A percentile compares a stretch with the other conserved stretches of the same genome.
These are phyloP conservation scores for Paramormyrops kingsleyae DNA, from an alignment of 2,113 vertebrate genomes.

Conservation along the genomic window DNA sequence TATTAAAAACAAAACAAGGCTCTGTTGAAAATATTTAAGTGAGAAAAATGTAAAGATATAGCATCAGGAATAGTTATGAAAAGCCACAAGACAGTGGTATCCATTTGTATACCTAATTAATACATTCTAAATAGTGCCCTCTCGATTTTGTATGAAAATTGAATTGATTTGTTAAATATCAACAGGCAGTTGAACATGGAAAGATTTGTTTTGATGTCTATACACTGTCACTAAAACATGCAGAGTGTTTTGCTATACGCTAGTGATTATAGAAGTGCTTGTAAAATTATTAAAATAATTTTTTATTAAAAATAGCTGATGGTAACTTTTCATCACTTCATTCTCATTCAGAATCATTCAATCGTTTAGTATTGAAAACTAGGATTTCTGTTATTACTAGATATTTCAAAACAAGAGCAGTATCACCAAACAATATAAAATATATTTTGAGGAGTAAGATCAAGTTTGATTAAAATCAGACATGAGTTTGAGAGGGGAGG, in stretches of 20 bases:
- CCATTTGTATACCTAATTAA: neutral
- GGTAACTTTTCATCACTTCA: neutral
- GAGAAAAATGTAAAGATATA: neutral
- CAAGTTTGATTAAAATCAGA: neutral
- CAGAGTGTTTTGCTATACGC: neutral
- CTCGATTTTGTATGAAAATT: neutral
- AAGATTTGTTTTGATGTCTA: neutral
- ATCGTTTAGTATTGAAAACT: neutral
- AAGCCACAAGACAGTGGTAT: neutral
- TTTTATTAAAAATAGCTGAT: neutral
- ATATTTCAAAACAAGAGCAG: neutral
- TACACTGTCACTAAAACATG: neutral
- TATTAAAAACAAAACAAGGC: neutral
- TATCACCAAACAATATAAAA: neutral
- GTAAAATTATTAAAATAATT: neutral
- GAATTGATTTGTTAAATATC: neutral
- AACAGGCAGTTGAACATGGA: neutral
- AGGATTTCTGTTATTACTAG: neutral
- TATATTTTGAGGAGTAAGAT: neutral
- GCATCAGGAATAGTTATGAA: neutral
- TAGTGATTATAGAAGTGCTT: neutral
- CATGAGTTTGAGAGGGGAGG: neutral
- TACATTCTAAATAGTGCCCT: neutral
- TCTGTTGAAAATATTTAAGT: neutral
- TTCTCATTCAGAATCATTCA: neutral